Base-by-base conservation (phyloP, 2,888 invertebrate genomes). In the Petrolisthes cinctipes region DNA sequence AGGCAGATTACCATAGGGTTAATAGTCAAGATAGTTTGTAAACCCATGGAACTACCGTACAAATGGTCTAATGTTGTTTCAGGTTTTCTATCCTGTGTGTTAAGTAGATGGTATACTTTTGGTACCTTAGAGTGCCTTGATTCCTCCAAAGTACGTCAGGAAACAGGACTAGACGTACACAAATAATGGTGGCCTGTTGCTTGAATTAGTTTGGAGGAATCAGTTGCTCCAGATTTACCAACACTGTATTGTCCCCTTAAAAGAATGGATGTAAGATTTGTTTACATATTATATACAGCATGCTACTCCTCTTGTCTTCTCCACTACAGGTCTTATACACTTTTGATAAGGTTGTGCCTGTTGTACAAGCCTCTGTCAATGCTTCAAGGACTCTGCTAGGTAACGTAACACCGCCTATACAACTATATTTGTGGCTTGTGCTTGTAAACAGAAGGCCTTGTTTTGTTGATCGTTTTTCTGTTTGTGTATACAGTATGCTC, bases 321-420 rank as follows among this genome's bases (percentile, higher is more conserved):
- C 85, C 86, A 89, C 91, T 91, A 4, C 91, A 94, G 91, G 94
- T 94, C 61, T 92, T 97, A 11, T 94, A 96, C 92, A 94, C 94
- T 53, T 96, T 96, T 92, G 92, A 94, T 5, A 93, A 94, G 84
- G 93, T 94, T 90, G 92, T 95, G 4, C 96, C 96, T 92, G 94
- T 96, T 83, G 95, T 96, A 91, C 97, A 97, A 93, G 97, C 96
- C 17, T 95, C 96, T 5, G 94, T 97, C 5, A 97, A 97, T 92
- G 94, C 94, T 90, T 94, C 94, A 82, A 94, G 94, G 85, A 95
- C 95, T 1, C 92, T 96, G 87, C 92, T 97, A 76, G 95, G 95
- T 92, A 91, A 85, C 53, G 66, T 78, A 37, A 37, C 37, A 37
- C 37, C 0, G 37, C 37, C 0, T 37, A 37, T 37, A n/a, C 20